Evolutionary conservation across 2,888 invertebrate genomes (phyloP), one percentile per base, ranked within the genome.

Genomic region (Blomia tropicalis): DNA sequence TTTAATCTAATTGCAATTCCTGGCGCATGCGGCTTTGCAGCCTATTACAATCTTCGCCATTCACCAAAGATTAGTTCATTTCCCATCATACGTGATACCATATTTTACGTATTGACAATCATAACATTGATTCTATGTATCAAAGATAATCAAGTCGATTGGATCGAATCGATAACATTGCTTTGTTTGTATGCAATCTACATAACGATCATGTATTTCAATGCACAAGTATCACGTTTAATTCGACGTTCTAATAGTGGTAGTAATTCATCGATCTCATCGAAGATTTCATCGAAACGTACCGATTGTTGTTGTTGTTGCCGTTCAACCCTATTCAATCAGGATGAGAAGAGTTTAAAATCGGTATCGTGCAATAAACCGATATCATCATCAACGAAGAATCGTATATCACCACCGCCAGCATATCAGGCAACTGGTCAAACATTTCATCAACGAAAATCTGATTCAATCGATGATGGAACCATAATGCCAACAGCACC

Each of bases 131-230:
- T 87, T 70, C 82, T 84, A 72, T 84, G 86, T 67, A 84, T 88
- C 76, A 83, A 84, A 70, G 88, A 87, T 71, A 85, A 85, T 71
- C 79, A 82, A 64, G 85, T 88, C 59, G 83, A 84, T 73, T 87
- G 87, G 87, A 64, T 66, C 7, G 70, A 70, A 59, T 66, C 69
- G 5, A 25, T 67, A 19, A 63, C 64, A 23, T 54, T 70, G 25
- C 41, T 69, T 2, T 25, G 62, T 3, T 65, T 70, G 63, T 70
- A 68, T 56, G 51, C 62, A 3, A 61, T 67, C 1, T 70, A 70
- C 58, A 64, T 70, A 22, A 29, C 63, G 7, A 47, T 67, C 4
- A 67, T 70, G 59, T 65, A 66, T 23, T 69, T 67, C 64, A 69
- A 69, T 58, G 64, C 65, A 19, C 58, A 59, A 44, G 59, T 68